Evolutionary conservation across 2,797 vertebrate species (phyloP), one percentile per base, ranked within the genome.

Genomic region (Glossophaga mutica): DNA sequence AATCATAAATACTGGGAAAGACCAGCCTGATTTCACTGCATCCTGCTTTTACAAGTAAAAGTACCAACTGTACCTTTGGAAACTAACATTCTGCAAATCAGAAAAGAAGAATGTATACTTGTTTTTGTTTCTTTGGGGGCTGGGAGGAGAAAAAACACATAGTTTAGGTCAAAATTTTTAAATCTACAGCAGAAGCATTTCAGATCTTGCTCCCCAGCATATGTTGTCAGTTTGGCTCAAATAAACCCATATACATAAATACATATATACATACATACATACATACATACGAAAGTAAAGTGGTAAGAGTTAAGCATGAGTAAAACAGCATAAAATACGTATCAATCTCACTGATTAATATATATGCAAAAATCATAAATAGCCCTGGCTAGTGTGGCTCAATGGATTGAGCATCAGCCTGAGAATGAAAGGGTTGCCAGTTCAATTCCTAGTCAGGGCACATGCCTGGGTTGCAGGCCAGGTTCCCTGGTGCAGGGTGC

Each of bases 11-110:
- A 67, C 55, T 48, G 71, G 19, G 48, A 77, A 57, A 78, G 76
- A 39, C 11, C 24, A 89, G 57, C 15, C 50, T 48, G 50, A 67
- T 9, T n/a, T 88, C 26, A 44, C 37, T 55, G 6, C 5, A 76
- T 46, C 15, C 24, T 21, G 73, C 39, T 94, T 94, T 89, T 22
- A 74, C 39, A 7, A 87, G 19, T 68, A 71, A 77, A 92, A 81
- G 19, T 76, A 81, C 15, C 42, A 81, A 50, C 16, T 24, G 3
- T 50, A 87, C 6, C 46, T 87, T 46, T 91, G 50, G 34, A 91
- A 94, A 91, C 44, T 86, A 37, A 78, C 42, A 81, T 86, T 62
- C 62, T 78, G 57, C 48, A 89, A 92, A 70, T 68, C 57, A 94
- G 67, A n/a, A 74, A 95, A 32, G 34, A 79, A 76, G 57, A 26